phyloP scores from a whole-genome alignment of 2,797 vertebrate species.

The Crenuchus spilurus region DNA sequence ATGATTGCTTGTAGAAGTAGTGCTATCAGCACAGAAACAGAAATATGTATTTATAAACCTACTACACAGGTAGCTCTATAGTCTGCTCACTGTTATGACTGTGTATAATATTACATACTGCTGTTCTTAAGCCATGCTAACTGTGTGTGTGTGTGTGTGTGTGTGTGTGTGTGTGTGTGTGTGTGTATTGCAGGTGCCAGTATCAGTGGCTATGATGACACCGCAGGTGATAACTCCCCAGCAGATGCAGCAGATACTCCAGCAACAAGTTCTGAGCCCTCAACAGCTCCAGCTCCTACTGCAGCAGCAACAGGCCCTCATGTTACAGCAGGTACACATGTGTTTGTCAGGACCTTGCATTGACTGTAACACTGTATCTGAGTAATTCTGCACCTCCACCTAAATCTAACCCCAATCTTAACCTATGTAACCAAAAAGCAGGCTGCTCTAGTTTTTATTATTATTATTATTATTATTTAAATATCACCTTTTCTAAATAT shows the following conservation, averaged over 20 bases:
- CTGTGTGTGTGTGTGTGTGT: no score
- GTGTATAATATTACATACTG: not conserved
- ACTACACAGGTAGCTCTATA: no score
- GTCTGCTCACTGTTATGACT: not conserved
- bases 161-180: constrained; percentile 13
- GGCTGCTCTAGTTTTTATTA: no score
- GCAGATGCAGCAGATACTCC: constrained; percentile 99
- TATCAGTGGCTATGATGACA: constrained; percentile 99
- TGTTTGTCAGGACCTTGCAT: no score
- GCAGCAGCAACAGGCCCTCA: constrained; percentile 99
- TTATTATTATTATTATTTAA: no score
- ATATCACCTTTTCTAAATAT: no score
- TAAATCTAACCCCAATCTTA: no score
- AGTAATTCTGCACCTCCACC: no score
- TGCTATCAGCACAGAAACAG: not conserved
- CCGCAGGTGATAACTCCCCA: constrained; percentile 99
- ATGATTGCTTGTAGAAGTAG: no score
- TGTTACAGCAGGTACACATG: constrained; percentile 95
- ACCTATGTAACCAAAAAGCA: no score
- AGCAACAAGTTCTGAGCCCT: constrained; percentile 99
- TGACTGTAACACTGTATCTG: no score
- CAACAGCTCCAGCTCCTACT: constrained; percentile 99
- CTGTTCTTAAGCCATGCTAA: not conserved
- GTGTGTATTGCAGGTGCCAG: constrained; percentile 85
- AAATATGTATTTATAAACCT: no score